Base-by-base conservation (phyloP, 2,113 vertebrate genomes). In the Gyps fulvus region DNA sequence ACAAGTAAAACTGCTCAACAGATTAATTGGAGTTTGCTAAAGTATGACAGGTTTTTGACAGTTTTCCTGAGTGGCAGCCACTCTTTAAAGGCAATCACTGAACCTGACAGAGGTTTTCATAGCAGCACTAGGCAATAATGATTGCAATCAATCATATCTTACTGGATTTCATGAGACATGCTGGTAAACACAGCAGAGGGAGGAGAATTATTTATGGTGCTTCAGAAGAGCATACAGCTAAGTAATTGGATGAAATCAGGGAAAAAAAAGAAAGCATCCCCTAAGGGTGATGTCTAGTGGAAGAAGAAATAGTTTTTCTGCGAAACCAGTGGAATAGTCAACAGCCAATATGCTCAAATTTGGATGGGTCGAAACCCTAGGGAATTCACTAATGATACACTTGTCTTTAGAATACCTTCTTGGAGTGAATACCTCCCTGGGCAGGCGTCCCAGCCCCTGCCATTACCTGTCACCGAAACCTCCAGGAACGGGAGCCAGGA, bases 111-210 rank as follows among this genome's bases (percentile, higher is more conserved):
- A 94, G 95, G 95, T 97, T 97, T 97, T 95, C 96, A 93, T 62
- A 95, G 93, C 69, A 72, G 95, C 93, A 69, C 93, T 92, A 95
- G 95, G 96, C 97, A 98, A 97, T 97, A 97, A 97, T 98, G 97
- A 97, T 96, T 90, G 92, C 95, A 97, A 98, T 98, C 97, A 97
- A 97, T 98, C 97, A 97, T 93, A 91, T 91, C 93, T 92, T 94
- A 85, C 95, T 54, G 92, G 93, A 96, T 97, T 96, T 93, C 95
- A 71, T 32, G 87, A 97, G 96, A 95, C 95, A 90, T 67, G 80
- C 95, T 94, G 96, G 94, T 96, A 96, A 98, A 97, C 96, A 97
- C 86, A 90, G 91, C 83, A 54, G 94, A 96, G 92, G 95, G 96
- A 97, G 93, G 91, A 93, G 93, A 97, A 94, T 95, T 93, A 94